Conservation (phyloP, 2,113 vertebrate species). For the Formicarius rufipectus region DNA sequence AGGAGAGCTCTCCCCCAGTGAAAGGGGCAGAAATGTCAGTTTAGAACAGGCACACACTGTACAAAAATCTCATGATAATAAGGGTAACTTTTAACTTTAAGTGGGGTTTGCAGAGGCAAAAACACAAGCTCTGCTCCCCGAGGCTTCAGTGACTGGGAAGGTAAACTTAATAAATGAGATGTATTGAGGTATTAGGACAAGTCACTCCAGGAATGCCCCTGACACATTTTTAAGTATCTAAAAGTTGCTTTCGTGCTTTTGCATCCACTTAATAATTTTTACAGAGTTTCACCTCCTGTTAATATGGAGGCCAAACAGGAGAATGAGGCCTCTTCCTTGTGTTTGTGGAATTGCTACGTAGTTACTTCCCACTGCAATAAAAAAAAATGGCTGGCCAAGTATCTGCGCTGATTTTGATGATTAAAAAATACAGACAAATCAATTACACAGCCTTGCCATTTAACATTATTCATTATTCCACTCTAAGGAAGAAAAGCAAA, state of each 20-base stretch:
- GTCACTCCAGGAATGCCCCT: background rate
- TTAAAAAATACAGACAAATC: background rate
- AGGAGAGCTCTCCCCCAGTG: background rate
- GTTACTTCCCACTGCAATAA: background rate
- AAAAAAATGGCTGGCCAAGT: background rate
- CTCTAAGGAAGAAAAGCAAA: background rate
- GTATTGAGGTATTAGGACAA: background rate
- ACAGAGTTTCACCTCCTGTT: background rate
- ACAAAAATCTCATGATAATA: background rate
- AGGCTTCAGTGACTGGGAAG: slow-evolving; percentile 5
- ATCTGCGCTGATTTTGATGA: background rate
- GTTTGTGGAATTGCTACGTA: background rate
- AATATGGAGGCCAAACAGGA: background rate
- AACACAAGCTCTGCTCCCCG: background rate
- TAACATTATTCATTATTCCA: background rate
- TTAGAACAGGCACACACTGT: background rate
- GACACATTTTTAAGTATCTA: background rate
- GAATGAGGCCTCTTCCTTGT: background rate
- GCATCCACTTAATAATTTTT: background rate
- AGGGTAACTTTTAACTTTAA: background rate
- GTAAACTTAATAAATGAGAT: background rate
- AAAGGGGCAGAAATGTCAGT: background rate
- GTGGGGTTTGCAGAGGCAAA: background rate
- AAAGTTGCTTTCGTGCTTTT: background rate
- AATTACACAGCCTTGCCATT: background rate